Percentiles rank a stretch among this genome's conserved stretches.
These are phyloP conservation scores for Actinemys pallida DNA, from an alignment of 2,113 vertebrate genomes.

Conservation along the genomic window DNA sequence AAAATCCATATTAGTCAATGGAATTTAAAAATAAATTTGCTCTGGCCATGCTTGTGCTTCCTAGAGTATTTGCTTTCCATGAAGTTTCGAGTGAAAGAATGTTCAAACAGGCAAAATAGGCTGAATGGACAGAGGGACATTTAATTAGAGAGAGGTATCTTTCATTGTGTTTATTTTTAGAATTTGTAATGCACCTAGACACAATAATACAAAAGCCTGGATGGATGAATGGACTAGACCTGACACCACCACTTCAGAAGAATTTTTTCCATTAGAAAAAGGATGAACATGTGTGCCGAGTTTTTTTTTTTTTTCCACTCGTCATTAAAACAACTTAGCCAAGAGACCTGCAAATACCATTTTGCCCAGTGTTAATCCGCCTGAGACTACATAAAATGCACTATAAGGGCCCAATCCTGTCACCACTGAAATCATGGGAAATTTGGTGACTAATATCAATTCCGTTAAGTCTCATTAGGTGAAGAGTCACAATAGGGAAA, in stretches of 20 bases:
- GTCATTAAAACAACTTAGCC: slow-evolving; percentile 57
- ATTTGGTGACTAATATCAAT: neutral
- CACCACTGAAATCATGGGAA: slow-evolving; percentile 15
- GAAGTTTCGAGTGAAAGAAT: slow-evolving; percentile 27
- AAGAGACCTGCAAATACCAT: slow-evolving; percentile 34
- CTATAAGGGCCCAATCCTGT: neutral
- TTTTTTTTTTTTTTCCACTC: slow-evolving; percentile 6
- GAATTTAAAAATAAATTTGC: slow-evolving; percentile 39
- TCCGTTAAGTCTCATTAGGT: neutral
- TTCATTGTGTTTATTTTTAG: slow-evolving; percentile 58
- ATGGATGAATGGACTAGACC: neutral
- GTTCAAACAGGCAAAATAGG: slow-evolving; percentile 23
- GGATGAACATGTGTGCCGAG: neutral
- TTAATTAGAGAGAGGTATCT: slow-evolving; percentile 27
- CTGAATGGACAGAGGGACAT: slow-evolving; percentile 7
- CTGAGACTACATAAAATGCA: slow-evolving; percentile 20
- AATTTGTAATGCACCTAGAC: slow-evolving; percentile 5
- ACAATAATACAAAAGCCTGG: slow-evolving; percentile 40
- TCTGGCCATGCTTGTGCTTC: neutral
- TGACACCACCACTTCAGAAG: neutral
- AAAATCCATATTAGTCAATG: neutral
- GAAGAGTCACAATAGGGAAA: neutral
- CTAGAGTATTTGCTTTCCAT: slow-evolving; percentile 33
- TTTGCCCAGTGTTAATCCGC: slow-evolving; percentile 47
- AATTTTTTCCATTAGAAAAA: neutral